phyloP scores from a whole-genome alignment of 1,140 invertebrate species.

The Capitella teleta region DNA sequence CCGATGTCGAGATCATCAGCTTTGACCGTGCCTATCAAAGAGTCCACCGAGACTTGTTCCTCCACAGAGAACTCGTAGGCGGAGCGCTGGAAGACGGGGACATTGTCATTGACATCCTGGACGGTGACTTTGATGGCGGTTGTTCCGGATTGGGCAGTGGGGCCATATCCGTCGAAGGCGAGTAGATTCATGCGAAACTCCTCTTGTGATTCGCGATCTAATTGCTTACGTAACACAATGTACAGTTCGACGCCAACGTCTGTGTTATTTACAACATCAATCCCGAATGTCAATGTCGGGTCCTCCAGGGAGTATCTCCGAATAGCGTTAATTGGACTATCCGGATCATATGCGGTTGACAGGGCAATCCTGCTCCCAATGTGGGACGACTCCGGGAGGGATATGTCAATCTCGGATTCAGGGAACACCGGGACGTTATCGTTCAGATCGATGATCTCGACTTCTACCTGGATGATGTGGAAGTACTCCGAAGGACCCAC shows the following conservation, averaged over 20 bases:
- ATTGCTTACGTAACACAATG: neutral
- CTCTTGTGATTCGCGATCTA: constrained; percentile 7
- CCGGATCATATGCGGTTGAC: constrained; percentile 2
- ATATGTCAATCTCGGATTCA: neutral
- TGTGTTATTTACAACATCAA: neutral
- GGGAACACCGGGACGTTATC: constrained; percentile 10
- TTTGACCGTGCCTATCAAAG: too few relatives aligned
- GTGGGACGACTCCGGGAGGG: neutral
- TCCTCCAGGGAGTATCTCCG: constrained; percentile 3
- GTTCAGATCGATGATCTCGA: constrained; percentile 10
- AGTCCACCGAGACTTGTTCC: too few relatives aligned
- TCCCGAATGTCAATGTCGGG: neutral
- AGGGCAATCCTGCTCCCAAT: constrained; percentile 4
- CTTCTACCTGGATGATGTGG: constrained; percentile 8
- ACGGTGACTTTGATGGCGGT: neutral
- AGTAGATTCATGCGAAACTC: neutral
- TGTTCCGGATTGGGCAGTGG: neutral
- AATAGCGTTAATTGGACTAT: constrained; percentile 7
- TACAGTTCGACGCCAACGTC: neutral
- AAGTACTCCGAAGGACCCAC: constrained; percentile 10
- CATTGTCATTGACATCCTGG: constrained; percentile 32
- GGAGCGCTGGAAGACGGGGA: constrained; percentile 37
- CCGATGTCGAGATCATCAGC: too few relatives aligned
- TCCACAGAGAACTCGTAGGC: constrained; percentile 53
- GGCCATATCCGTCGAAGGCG: neutral